Evolutionary conservation across 1,140 invertebrate genomes (phyloP), one percentile per base, ranked within the genome.

Genomic region (Polypedilum vanderplanki): DNA sequence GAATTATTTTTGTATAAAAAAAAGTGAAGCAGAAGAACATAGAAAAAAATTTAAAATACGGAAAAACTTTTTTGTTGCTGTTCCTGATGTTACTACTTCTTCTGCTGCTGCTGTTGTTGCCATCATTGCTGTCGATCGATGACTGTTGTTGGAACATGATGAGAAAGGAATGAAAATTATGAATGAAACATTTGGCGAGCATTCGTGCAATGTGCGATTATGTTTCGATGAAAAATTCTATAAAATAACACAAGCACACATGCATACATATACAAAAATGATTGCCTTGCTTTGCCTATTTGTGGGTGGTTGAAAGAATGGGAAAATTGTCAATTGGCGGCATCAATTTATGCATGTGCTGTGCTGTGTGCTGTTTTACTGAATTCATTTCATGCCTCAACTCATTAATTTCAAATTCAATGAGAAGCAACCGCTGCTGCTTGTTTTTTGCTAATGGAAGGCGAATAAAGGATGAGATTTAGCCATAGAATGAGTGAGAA

Each of bases 101-200:
- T 15, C 12, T 57, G 24, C 24, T 33, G 24, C 24, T 33, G 24
- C 24, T 33, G 24, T 5, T 33, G 24, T 57, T 57, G 46, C 46
- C 46, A 4, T 12, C 46, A 33, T 33, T 12, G 46, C 15, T 57
- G 46, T 15, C 46, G 46, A 57, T 57, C 46, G 46, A n/a, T 5
- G 20, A 22, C 65, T 70, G 65, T 10, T 70, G 65, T 70, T 70
- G 18, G 17, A 18, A 70, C 65, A 70, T 8, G 24, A 33, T 12
- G 10, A 57, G 46, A 57, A n/a, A 9, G 18, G 20, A 70, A 70
- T 20, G 20, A 70, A 22, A 70, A 70, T 70, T 70, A 70, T 70
- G 65, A 70, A 70, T 70, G 65, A 22, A 70, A 70, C 65, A 70
- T 70, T 70, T 70, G 65, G 65, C 10, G 65, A 70, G 20, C 65